Evolutionary conservation across 2,113 vertebrate genomes (phyloP).

Genomic region (Phalacrocorax carbo): DNA sequence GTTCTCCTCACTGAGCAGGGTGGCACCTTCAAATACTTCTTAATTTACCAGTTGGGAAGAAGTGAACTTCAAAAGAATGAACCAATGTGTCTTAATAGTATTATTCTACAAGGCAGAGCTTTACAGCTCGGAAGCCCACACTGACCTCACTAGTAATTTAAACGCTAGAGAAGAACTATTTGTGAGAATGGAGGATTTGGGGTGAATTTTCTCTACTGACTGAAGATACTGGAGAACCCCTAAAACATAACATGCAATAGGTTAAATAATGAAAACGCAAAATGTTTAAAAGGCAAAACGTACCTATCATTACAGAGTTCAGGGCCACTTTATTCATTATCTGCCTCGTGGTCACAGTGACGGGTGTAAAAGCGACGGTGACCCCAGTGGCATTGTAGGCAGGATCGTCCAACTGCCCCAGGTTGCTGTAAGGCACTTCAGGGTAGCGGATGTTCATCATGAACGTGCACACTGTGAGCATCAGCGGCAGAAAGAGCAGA

Average conservation of each 20-base stretch:
- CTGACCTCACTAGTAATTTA: neutral
- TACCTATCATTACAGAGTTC: constrained; percentile 54
- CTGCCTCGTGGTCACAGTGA: constrained; percentile 11
- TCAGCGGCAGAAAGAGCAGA: constrained; percentile 12
- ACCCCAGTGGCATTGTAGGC: constrained; percentile 27
- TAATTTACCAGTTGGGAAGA: neutral
- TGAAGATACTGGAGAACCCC: fast-evolving
- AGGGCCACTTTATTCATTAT: constrained; percentile 65
- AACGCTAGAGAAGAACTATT: neutral
- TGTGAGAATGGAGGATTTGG: neutral
- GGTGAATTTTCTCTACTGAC: neutral
- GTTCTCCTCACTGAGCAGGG: neutral
- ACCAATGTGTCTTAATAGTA: neutral
- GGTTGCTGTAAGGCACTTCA: neutral
- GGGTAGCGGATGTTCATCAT: fast-evolving
- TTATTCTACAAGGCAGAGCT: neutral
- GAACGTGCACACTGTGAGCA: fast-evolving
- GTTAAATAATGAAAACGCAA: neutral
- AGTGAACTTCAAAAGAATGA: neutral
- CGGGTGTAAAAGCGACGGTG: constrained; percentile 39
- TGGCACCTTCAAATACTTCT: neutral
- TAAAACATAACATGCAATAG: neutral
- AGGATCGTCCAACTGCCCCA: constrained; percentile 45
- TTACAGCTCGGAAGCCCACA: neutral
- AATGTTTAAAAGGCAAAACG: neutral